phyloP scores from a whole-genome alignment of 2,113 vertebrate species.

The Podarcis cretensis region DNA sequence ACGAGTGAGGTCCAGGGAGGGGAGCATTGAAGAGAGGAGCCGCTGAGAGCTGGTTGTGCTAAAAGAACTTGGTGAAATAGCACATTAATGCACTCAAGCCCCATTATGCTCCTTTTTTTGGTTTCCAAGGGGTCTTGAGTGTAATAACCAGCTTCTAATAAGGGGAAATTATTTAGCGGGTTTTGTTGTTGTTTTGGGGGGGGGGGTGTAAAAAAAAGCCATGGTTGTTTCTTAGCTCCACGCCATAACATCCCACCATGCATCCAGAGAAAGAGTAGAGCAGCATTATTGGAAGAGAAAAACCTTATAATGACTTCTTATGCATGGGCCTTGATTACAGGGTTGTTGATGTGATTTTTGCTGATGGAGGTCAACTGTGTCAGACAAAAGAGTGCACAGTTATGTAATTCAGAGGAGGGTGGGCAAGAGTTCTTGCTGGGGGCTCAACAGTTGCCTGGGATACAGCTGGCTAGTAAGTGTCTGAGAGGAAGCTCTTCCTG shows the following conservation, averaged over 20 bases:
- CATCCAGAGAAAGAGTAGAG: background rate
- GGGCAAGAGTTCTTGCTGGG: background rate
- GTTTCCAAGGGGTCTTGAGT: background rate
- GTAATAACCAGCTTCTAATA: background rate
- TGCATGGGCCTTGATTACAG: background rate
- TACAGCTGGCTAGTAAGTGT: rapidly evolving
- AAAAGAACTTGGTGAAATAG: conserved; percentile 22
- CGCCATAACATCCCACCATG: rapidly evolving
- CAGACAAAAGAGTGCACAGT: background rate
- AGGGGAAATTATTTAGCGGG: background rate
- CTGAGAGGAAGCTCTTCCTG: background rate
- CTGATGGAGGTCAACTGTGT: background rate
- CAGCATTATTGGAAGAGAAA: background rate
- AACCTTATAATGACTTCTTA: background rate
- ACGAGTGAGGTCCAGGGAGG: too few species aligned
- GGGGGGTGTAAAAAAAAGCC: background rate
- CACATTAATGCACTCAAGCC: background rate
- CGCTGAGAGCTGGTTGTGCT: background rate
- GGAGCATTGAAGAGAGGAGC: background rate
- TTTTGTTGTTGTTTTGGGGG: background rate
- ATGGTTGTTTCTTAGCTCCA: background rate
- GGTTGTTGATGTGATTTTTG: conserved; percentile 2
- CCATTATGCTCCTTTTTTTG: conserved; percentile 4
- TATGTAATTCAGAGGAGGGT: background rate
- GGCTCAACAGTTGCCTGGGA: background rate